Conservation (phyloP, 2,113 vertebrate species). For the Willisornis vidua region DNA sequence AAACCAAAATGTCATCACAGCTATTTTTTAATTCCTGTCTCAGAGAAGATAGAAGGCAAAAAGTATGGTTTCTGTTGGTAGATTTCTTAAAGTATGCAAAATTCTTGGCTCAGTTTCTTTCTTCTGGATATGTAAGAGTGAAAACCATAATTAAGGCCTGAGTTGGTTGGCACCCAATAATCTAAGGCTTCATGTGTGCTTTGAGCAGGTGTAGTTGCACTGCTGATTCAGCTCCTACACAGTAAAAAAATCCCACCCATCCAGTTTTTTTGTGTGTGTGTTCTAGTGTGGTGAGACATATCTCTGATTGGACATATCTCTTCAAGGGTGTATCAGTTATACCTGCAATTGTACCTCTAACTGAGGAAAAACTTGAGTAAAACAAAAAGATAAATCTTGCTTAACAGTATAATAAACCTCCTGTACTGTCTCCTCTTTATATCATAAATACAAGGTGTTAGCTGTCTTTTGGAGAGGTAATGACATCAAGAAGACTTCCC, state of each 20-base stretch:
- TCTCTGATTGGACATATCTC: background rate
- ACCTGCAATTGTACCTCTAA: background rate
- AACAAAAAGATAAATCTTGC: background rate
- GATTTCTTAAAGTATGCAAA: background rate
- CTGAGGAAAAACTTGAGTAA: background rate
- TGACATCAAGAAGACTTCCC: background rate
- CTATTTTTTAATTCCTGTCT: background rate
- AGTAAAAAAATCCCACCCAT: background rate
- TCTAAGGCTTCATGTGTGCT: background rate
- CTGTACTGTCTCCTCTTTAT: background rate
- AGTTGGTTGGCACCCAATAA: background rate
- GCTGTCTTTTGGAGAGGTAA: background rate
- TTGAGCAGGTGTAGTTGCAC: background rate
- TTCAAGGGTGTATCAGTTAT: background rate
- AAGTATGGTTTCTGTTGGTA: background rate
- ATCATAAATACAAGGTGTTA: background rate
- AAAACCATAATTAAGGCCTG: background rate
- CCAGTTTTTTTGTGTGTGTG: background rate
- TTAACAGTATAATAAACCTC: background rate
- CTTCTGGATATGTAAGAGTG: background rate
- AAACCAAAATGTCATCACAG: background rate
- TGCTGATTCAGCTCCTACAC: background rate
- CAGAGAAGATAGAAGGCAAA: background rate
- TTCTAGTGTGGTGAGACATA: background rate
- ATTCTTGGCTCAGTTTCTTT: background rate